phyloP scores from a whole-genome alignment of 2,888 invertebrate species.

The Rhingia campestris region DNA sequence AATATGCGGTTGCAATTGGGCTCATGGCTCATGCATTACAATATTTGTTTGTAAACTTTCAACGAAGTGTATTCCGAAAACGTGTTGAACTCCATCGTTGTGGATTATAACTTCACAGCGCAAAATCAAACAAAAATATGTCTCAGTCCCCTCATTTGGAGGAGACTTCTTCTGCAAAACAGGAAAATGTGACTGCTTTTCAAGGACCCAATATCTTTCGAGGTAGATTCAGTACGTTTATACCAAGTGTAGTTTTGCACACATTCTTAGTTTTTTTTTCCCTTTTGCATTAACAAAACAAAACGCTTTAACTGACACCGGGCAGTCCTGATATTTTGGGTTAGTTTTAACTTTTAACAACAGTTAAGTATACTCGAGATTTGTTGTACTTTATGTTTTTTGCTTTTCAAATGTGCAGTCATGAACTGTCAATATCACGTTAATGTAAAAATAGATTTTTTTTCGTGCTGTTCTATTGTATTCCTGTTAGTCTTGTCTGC shows the following conservation, averaged over 20 bases:
- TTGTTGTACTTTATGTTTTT: background rate
- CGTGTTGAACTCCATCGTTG: background rate
- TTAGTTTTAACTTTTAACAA: constrained; percentile 31
- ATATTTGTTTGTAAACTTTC: constrained; percentile 32
- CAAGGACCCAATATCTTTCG: constrained; percentile 53
- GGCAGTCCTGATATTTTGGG: constrained; percentile 50
- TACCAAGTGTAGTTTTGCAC: constrained; percentile 64
- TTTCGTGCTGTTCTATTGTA: background rate
- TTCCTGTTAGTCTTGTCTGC: too few species aligned
- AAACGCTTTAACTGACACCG: constrained; percentile 41
- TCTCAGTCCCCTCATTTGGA: background rate
- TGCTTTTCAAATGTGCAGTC: background rate
- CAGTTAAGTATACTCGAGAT: background rate
- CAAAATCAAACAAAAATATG: constrained; percentile 22
- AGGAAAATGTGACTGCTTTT: constrained; percentile 32
- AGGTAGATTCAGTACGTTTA: constrained; percentile 51
- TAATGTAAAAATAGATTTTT: constrained; percentile 3
- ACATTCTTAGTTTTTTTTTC: constrained; percentile 56
- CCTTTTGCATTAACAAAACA: constrained; percentile 63
- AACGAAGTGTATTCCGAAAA: constrained; percentile 28
- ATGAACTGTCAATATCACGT: constrained; percentile 27
- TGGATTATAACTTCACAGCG: constrained; percentile 30
- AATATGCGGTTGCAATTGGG: constrained; percentile 20
- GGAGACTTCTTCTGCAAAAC: constrained; percentile 45
- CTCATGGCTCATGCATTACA: constrained; percentile 9